Conservation (phyloP, 2,113 vertebrate species). For the Zosterops hypoxanthus region DNA sequence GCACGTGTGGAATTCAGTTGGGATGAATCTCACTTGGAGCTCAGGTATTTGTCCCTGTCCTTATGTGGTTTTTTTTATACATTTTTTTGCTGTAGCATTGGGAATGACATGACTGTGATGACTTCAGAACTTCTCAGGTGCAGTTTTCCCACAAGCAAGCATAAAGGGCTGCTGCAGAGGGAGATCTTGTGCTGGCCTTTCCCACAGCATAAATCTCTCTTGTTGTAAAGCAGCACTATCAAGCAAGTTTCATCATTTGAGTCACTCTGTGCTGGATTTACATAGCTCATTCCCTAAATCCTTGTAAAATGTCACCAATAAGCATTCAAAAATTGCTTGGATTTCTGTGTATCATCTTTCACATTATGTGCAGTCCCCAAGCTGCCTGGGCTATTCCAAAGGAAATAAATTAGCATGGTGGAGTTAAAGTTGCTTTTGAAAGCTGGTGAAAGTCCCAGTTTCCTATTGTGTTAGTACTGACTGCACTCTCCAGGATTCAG, state of each 20-base stretch:
- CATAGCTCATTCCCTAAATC: not conserved
- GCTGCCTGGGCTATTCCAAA: not conserved
- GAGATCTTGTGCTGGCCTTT: not conserved
- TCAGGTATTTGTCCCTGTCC: not conserved
- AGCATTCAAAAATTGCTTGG: not conserved
- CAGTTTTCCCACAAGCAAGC: not conserved
- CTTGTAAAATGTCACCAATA: not conserved
- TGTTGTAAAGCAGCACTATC: not conserved
- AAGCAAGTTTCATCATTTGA: not conserved
- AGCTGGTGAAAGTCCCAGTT: not conserved
- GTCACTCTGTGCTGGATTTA: not conserved
- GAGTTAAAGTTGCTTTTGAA: not conserved
- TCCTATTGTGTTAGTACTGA: not conserved
- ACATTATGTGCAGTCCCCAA: not conserved
- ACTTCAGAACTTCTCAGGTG: not conserved
- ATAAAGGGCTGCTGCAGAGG: not conserved
- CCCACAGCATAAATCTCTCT: not conserved
- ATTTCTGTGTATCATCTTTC: not conserved
- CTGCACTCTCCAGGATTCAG: not conserved
- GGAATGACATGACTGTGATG: not conserved
- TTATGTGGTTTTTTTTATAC: too few species aligned
- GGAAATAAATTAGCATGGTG: not conserved
- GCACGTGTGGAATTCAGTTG: not conserved
- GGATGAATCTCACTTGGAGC: not conserved
- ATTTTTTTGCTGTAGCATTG: not conserved